Percentiles rank a stretch among this genome's conserved stretches.
phyloP scores from a whole-genome alignment of 2,797 vertebrate genomes.

The Lophotriccus pileatus region DNA sequence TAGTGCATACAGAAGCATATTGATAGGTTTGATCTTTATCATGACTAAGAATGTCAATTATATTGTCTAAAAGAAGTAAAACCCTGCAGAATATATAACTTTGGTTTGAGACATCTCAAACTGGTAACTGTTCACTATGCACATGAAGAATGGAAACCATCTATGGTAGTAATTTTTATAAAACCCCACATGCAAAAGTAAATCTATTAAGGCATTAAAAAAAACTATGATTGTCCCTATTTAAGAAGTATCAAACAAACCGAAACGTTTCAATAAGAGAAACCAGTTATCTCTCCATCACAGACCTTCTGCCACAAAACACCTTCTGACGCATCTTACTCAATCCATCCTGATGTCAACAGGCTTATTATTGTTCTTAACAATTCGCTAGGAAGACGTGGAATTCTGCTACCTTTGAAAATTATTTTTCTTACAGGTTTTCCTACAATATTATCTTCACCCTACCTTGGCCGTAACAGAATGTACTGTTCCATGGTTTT shows the following conservation, averaged over 20 bases:
- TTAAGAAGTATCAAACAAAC: neutral
- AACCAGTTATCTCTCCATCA: neutral
- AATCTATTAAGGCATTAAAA: neutral
- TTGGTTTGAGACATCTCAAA: constrained; percentile 43
- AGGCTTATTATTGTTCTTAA: neutral
- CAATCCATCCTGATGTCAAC: neutral
- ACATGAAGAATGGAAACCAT: neutral
- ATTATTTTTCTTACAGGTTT: neutral
- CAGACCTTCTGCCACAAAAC: neutral
- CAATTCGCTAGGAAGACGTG: neutral
- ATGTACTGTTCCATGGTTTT: neutral
- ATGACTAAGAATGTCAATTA: neutral
- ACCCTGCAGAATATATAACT: constrained; percentile 44
- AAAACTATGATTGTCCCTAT: neutral
- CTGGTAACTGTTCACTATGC: neutral
- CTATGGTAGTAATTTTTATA: neutral
- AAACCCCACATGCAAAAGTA: neutral
- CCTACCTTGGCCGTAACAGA: neutral
- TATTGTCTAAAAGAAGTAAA: constrained; percentile 18
- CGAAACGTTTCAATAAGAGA: neutral
- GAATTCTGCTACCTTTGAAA: neutral
- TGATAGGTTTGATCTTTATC: neutral
- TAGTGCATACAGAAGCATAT: neutral
- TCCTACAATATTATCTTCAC: neutral
- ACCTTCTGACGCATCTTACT: neutral